Percentiles rank a stretch among this genome's conserved stretches.
Evolutionary conservation across 2,113 vertebrate species (phyloP).

Genomic region (Caranx ignobilis): DNA sequence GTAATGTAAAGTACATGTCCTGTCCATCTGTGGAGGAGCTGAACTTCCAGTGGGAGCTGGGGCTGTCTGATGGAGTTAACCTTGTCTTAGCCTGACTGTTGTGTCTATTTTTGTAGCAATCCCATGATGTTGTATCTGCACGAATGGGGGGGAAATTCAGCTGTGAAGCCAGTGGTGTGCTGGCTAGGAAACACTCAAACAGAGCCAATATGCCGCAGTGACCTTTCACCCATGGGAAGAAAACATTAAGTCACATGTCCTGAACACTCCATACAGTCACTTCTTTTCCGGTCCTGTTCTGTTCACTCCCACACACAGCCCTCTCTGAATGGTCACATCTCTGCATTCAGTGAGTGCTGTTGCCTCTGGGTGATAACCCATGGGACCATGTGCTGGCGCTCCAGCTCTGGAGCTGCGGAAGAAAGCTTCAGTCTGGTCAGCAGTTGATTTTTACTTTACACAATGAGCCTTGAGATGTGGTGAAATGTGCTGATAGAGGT

Average conservation of each 20-base stretch:
- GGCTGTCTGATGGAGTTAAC: conserved; percentile 59
- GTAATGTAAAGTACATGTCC: background rate
- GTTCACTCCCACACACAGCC: conserved; percentile 24
- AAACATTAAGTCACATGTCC: conserved; percentile 44
- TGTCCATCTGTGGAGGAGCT: background rate
- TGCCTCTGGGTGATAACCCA: conserved; percentile 30
- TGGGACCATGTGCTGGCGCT: background rate
- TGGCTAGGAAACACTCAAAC: conserved; percentile 13
- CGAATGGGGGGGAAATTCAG: background rate
- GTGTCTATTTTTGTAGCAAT: conserved; percentile 51
- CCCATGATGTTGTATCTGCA: conserved; percentile 25
- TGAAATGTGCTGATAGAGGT: conserved; percentile 26
- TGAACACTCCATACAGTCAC: background rate
- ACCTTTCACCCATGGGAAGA: conserved; percentile 45
- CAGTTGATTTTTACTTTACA: conserved; percentile 18
- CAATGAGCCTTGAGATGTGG: conserved; percentile 10
- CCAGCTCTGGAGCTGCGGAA: conserved; percentile 22
- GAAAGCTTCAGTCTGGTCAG: conserved; percentile 32
- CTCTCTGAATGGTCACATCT: conserved; percentile 10
- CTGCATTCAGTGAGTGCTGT: conserved; percentile 2
- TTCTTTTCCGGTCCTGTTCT: conserved; percentile 2
- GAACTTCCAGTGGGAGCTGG: conserved; percentile 3
- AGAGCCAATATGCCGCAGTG: conserved; percentile 1
- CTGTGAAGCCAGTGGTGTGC: conserved; percentile 5
- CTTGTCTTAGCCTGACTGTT: conserved; percentile 44